Conservation (phyloP, 2,113 vertebrate species). For the chimpanzee (Pan troglodytes) region NHGRI_mPanTro3-v2.1_pri NC_072416.2:22093001-22093500, state of each 20-base stretch:
- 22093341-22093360: background rate
- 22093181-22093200: background rate
- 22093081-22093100: background rate
- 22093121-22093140: background rate
- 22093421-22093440: background rate
- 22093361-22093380: background rate
- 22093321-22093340: background rate
- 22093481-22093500: background rate
- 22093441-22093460: background rate
- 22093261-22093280: background rate
- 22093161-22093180: background rate
- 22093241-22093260: background rate
- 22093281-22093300: background rate
- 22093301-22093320: background rate
- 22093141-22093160: background rate
- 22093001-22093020: too few relatives aligned
- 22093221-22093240: background rate
- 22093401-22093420: background rate
- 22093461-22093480: background rate
- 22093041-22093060: background rate
- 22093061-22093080: background rate
- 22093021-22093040: too few relatives aligned
- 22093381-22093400: background rate
- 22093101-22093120: background rate
- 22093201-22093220: background rate